Percentiles rank a stretch among this genome's conserved stretches.
Conservation (phyloP, 2,888 invertebrate species). For the Marronus borbonicus region DNA sequence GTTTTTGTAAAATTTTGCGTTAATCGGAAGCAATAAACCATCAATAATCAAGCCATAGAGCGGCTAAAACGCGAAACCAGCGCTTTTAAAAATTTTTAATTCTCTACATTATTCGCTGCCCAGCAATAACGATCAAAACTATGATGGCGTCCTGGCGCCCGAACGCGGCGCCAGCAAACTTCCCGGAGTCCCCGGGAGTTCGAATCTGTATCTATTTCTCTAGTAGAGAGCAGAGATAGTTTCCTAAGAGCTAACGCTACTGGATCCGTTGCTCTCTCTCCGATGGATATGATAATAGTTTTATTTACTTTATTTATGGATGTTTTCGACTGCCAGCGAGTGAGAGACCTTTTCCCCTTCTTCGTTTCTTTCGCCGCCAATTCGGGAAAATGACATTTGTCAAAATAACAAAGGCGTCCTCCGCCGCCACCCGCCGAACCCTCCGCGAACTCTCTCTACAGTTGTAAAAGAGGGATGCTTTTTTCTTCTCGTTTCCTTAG, state of each 20-base stretch:
- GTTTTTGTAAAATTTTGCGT: no score
- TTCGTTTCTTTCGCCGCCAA: slow-evolving; percentile 3
- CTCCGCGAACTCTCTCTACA: neutral
- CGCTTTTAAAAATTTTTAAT: slow-evolving; percentile 39
- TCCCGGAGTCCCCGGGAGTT: slow-evolving; percentile 54
- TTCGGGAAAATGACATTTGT: slow-evolving; percentile 68
- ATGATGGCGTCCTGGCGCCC: slow-evolving; percentile 59
- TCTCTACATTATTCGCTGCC: slow-evolving; percentile 48
- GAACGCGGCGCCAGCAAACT: slow-evolving; percentile 60
- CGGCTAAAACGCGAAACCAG: neutral
- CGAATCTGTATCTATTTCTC: slow-evolving; percentile 55
- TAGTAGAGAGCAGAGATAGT: slow-evolving; percentile 18
- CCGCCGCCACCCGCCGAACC: neutral
- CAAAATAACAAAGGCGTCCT: slow-evolving; percentile 65
- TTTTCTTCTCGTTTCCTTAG: neutral
- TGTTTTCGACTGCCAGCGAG: slow-evolving; percentile 64
- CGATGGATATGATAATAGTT: slow-evolving; percentile 63
- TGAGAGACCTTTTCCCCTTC: slow-evolving; percentile 15
- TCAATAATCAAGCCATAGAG: neutral
- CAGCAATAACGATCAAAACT: slow-evolving; percentile 52
- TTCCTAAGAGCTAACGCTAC: slow-evolving; percentile 51
- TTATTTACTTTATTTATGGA: slow-evolving; percentile 70
- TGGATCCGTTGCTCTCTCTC: slow-evolving; percentile 9
- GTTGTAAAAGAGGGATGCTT: slow-evolving; percentile 32
- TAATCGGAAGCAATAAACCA: neutral